Percentiles rank a stretch among this genome's conserved stretches.
Conservation (phyloP, 2,113 vertebrate species). For the Porphyrio hochstetteri region DNA sequence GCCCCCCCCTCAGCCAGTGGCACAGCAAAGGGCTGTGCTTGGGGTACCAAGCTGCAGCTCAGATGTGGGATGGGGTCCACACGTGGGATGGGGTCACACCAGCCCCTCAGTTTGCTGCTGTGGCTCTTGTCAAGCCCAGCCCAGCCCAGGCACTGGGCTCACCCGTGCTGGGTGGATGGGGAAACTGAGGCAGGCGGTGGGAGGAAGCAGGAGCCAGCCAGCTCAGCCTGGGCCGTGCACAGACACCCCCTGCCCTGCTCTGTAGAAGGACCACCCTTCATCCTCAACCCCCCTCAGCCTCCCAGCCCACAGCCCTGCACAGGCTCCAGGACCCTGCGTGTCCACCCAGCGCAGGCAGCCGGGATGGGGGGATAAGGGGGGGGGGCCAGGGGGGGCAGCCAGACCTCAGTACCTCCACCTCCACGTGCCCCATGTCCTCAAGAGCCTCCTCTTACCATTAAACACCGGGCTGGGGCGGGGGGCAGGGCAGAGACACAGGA, state of each 20-base stretch:
- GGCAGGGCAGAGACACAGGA: conserved; percentile 79
- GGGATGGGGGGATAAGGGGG: background rate
- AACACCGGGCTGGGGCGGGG: conserved; percentile 90
- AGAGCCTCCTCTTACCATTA: conserved; percentile 97
- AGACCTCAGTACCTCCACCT: conserved; percentile 92
- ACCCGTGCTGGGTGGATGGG: fast-evolving
- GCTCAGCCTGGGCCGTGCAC: background rate
- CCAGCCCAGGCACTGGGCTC: fast-evolving
- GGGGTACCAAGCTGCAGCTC: background rate
- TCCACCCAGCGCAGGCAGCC: conserved; percentile 49
- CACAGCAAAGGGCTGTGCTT: background rate
- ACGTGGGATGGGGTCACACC: background rate
- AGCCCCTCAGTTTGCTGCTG: fast-evolving
- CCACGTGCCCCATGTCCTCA: conserved; percentile 93
- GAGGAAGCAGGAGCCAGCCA: background rate
- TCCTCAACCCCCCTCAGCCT: fast-evolving
- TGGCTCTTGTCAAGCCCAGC: background rate
- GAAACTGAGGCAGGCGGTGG: background rate
- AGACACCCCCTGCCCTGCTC: no score
- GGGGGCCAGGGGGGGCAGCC: conserved; percentile 14
- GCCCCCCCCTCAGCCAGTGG: no score
- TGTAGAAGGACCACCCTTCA: background rate
- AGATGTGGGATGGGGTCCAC: fast-evolving
- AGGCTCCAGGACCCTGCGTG: background rate
- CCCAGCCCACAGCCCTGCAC: background rate